Evolutionary conservation across 2,113 vertebrate genomes (phyloP).

Genomic region (Podilymbus podiceps): DNA sequence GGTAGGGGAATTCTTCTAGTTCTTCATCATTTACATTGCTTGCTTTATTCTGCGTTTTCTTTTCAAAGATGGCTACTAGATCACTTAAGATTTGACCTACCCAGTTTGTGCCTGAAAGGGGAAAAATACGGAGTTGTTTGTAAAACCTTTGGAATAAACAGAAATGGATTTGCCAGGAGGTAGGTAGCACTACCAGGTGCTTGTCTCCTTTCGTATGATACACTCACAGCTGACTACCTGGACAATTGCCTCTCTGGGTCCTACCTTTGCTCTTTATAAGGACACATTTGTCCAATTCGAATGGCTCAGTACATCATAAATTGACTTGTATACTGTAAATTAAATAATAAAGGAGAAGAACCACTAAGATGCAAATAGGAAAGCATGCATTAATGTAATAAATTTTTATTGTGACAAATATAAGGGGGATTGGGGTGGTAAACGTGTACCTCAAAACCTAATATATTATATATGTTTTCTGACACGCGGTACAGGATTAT

Average conservation of each 20-base stretch:
- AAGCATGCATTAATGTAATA: background rate
- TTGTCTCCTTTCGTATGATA: background rate
- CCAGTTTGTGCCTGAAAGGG: constrained; percentile 44
- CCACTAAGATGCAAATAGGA: background rate
- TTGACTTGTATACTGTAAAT: background rate
- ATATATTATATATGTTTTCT: background rate
- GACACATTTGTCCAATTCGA: background rate
- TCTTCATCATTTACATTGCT: background rate
- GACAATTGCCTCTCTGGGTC: background rate
- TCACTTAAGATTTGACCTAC: constrained; percentile 18
- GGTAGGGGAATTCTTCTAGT: background rate
- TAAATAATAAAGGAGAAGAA: background rate
- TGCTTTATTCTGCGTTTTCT: background rate
- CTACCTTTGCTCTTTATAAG: background rate
- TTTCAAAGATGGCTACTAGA: background rate
- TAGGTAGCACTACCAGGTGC: background rate
- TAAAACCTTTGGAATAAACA: background rate
- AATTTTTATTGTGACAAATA: background rate
- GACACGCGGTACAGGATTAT: background rate
- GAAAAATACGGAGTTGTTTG: background rate
- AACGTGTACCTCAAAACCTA: background rate
- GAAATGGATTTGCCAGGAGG: background rate
- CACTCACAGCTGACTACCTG: background rate
- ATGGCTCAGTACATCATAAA: background rate
- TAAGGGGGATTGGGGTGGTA: background rate